Evolutionary conservation across 2,113 vertebrate species (phyloP), one percentile per base, ranked within the genome.

Genomic region (Trematomus loennbergii): DNA sequence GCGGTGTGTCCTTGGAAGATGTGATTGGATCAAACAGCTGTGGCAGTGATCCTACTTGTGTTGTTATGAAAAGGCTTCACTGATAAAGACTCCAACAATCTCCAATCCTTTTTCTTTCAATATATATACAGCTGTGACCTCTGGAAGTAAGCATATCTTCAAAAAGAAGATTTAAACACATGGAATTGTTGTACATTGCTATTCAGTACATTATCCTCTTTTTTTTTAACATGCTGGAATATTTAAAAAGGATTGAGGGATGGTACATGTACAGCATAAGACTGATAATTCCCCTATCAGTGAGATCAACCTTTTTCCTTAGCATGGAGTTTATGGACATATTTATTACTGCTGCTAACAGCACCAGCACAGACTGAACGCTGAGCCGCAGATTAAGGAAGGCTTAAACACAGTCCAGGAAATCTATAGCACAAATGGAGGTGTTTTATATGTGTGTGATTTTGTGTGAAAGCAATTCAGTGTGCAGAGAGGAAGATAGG

Each of bases 371-470:
- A 13, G 70, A 29, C 68, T 53, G 53, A 70, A 83, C 43, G 77
- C 82, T 75, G 72, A 88, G 75, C 85, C 67, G 76, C 61, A 84
- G 90, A 91, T 90, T 83, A 90, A 10, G 13, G 17, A 0, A 16
- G 53, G 60, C 64, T 89, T 88, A 84, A 82, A 73, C 72, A 68
- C 70, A 78, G 75, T 61, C 71, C 72, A 16, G 65, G 66, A 74
- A 88, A 91, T 81, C 82, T 81, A 58, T 72, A 80, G 79, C 66
- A 75, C 79, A 87, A 83, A 91, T 79, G 63, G 82, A 70, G 49
- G 57, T 76, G 62, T 85, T 89, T 71, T 61, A 36, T 65, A 7
- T 11, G 29, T 12, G 9, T 55, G 43, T 65, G 62, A 49, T 54
- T 58, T 53, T 69, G 78, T 70, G 52, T 12, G 76, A 70, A 40